phyloP scores from a whole-genome alignment of 92 coral and sea anemone species.

The Diadumene lineata region DNA sequence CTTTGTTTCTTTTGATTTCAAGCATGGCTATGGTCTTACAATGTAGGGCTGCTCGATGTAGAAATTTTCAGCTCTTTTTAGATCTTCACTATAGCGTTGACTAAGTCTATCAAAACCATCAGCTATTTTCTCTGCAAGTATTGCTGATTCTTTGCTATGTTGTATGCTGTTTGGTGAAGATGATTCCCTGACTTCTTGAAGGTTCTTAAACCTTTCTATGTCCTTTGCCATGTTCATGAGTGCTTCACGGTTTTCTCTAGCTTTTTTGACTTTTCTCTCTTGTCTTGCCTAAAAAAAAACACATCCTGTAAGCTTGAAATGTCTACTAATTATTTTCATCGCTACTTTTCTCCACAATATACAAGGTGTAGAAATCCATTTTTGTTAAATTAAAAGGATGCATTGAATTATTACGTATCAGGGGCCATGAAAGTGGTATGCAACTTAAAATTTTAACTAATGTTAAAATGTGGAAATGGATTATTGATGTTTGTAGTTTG shows the following conservation, averaged over 20 bases:
- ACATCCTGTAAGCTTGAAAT: not conserved
- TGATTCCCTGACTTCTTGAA: conserved; percentile 26
- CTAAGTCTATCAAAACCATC: conserved; percentile 78
- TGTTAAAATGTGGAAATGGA: too few species aligned
- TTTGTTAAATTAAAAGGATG: too few species aligned
- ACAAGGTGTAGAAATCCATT: too few species aligned
- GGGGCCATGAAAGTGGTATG: too few species aligned
- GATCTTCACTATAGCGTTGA: conserved; percentile 66
- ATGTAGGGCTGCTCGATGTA: conserved; percentile 9
- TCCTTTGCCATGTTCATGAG: conserved; percentile 66
- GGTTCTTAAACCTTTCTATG: conserved; percentile 65
- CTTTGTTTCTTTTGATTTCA: not conserved
- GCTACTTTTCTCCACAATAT: too few species aligned
- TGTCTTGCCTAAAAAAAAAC: conserved; percentile 50
- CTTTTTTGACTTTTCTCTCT: conserved; percentile 63
- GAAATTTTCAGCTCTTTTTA: conserved; percentile 80
- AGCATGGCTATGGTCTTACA: not conserved
- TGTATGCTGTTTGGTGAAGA: not conserved
- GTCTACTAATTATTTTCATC: too few species aligned
- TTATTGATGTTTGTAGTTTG: too few species aligned
- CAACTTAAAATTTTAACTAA: too few species aligned
- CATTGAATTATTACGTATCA: too few species aligned
- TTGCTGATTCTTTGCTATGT: conserved; percentile 44
- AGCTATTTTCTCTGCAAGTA: conserved; percentile 87
- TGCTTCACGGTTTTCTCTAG: conserved; percentile 77